Conservation (phyloP, 2,113 vertebrate species). For the Lycocorax pyrrhopterus region DNA sequence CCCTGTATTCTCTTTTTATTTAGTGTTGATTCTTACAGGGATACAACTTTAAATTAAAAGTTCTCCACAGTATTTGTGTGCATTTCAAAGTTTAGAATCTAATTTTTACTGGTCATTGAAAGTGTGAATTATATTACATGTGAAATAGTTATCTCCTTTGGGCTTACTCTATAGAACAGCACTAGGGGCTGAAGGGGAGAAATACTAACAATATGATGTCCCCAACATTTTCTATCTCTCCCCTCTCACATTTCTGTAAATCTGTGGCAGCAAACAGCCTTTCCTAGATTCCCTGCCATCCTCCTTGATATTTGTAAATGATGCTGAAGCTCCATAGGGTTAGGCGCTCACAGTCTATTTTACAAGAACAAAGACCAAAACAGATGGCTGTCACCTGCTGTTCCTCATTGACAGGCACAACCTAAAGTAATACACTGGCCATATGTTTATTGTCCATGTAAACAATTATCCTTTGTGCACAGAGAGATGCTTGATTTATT, state of each 20-base stretch:
- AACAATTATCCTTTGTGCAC: not conserved
- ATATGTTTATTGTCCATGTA: not conserved
- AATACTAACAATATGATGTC: not conserved
- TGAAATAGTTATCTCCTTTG: not conserved
- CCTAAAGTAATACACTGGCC: not conserved
- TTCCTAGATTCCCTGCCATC: not conserved
- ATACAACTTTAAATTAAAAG: not conserved
- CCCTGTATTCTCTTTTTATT: not conserved
- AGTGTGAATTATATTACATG: not conserved
- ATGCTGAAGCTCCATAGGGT: not conserved
- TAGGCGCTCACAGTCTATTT: not conserved
- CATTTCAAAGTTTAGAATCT: not conserved
- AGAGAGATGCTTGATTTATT: not conserved
- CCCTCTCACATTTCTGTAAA: not conserved
- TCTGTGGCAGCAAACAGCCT: not conserved
- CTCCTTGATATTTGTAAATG: not conserved
- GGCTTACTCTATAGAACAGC: not conserved
- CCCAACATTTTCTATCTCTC: not conserved
- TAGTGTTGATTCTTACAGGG: not conserved
- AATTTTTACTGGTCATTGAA: not conserved
- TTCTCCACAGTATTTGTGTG: not conserved
- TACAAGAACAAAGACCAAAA: not conserved
- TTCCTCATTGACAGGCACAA: not conserved
- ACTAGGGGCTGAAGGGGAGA: not conserved
- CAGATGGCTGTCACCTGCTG: conserved; percentile 15